These are phyloP conservation scores for Corvus moneduloides DNA, from an alignment of 2,113 vertebrate species.

Conservation along the genomic window DNA sequence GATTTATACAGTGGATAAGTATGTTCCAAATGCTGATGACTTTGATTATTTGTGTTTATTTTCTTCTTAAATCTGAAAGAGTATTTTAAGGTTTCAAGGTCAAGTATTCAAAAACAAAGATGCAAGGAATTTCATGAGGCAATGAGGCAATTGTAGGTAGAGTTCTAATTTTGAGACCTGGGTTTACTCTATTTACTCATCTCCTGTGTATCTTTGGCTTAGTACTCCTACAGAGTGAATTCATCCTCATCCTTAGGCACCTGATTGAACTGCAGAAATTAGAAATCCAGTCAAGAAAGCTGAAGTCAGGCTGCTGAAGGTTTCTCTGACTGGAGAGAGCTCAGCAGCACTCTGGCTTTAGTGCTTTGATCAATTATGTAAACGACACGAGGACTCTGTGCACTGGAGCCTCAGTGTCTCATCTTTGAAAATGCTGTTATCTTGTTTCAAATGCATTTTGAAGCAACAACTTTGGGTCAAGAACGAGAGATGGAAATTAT, in stretches of 20 bases:
- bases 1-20: background rate
- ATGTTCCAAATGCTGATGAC: background rate
- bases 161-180: background rate
- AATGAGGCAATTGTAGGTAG: background rate
- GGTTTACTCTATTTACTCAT: background rate
- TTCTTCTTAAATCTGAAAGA: background rate
- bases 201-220: background rate
- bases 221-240: background rate
- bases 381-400: fast-evolving
- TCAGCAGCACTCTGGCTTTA: background rate
- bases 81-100: background rate
- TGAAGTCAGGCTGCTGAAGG: background rate
- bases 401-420: background rate
- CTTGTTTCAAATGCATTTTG: background rate
- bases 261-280: background rate
- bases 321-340: background rate
- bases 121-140: background rate
- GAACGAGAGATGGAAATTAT: background rate
- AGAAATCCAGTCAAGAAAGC: background rate
- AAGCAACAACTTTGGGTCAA: background rate
- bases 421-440: background rate
- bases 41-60: background rate
- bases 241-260: background rate
- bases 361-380: background rate
- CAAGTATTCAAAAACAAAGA: background rate